Percentiles rank a stretch among this genome's conserved stretches.
Conservation (phyloP, 2,888 invertebrate species). For the Patella pellucida region DNA sequence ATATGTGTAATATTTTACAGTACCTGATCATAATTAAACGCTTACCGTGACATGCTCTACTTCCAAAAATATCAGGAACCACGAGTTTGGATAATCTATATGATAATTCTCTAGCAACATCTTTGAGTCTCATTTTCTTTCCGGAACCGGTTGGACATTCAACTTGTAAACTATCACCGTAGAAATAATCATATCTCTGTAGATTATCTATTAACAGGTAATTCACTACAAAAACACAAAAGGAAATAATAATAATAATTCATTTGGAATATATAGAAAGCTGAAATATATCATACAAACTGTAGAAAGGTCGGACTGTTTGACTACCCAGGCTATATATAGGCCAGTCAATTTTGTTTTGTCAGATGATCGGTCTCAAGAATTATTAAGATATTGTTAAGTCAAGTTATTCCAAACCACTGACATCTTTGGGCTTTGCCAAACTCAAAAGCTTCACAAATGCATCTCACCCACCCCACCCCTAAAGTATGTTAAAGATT, state of each 20-base stretch:
- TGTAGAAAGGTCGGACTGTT: neutral
- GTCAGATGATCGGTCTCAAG: too few relatives aligned
- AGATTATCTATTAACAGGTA: slow-evolving; percentile 68
- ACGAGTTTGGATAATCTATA: slow-evolving; percentile 60
- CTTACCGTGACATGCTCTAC: slow-evolving; percentile 67
- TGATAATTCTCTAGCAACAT: slow-evolving; percentile 63
- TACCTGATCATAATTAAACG: neutral
- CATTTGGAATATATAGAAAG: neutral
- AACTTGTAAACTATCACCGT: slow-evolving; percentile 63
- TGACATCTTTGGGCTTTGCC: too few relatives aligned
- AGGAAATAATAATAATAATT: neutral
- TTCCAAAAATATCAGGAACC: slow-evolving; percentile 59
- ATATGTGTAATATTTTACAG: too few relatives aligned
- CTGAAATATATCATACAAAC: neutral
- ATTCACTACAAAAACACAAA: slow-evolving; percentile 61
- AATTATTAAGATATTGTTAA: too few relatives aligned
- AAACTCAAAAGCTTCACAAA: too few relatives aligned
- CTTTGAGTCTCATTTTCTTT: slow-evolving; percentile 55
- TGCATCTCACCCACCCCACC: too few relatives aligned
- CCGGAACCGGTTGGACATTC: slow-evolving; percentile 68
- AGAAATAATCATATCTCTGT: slow-evolving; percentile 65
- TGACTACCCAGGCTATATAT: neutral
- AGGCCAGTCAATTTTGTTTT: neutral
- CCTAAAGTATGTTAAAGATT: too few relatives aligned
- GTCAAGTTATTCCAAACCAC: too few relatives aligned